phyloP scores from a whole-genome alignment of 1,140 invertebrate genomes.

The Diabrotica virgifera region DNA sequence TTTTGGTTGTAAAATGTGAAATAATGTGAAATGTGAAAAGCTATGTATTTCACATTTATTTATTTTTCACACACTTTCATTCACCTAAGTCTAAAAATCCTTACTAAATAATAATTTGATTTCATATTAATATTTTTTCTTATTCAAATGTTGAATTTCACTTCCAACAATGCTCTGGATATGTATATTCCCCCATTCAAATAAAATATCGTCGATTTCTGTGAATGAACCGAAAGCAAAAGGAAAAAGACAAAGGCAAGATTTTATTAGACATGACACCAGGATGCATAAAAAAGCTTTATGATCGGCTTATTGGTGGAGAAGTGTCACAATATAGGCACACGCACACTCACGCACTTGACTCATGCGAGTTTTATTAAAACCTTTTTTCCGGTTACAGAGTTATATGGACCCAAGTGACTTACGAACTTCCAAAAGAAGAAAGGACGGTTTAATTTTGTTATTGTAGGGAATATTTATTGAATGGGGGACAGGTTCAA shows the following conservation, averaged over 20 bases:
- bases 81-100: no score
- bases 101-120: no score
- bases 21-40: no score
- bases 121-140: no score
- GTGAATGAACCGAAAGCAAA: background rate
- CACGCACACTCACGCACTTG: constrained; percentile 8
- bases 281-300: constrained; percentile 24
- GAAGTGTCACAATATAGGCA: constrained; percentile 16
- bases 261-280: constrained; percentile 14
- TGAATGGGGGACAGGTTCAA: background rate
- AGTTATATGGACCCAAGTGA: background rate
- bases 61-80: no score
- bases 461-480: background rate
- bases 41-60: no score
- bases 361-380: constrained; percentile 19
- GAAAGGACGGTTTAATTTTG: background rate
- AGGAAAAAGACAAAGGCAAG: constrained; percentile 15
- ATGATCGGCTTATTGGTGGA: constrained; percentile 17
- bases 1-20: no score
- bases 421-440: background rate
- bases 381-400: constrained; percentile 16
- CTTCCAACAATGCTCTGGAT: no score
- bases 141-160: no score
- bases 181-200: no score
- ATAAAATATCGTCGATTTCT: no score